phyloP scores from a whole-genome alignment of 1,140 invertebrate genomes.

The Pseudomyrmex concolor region DNA sequence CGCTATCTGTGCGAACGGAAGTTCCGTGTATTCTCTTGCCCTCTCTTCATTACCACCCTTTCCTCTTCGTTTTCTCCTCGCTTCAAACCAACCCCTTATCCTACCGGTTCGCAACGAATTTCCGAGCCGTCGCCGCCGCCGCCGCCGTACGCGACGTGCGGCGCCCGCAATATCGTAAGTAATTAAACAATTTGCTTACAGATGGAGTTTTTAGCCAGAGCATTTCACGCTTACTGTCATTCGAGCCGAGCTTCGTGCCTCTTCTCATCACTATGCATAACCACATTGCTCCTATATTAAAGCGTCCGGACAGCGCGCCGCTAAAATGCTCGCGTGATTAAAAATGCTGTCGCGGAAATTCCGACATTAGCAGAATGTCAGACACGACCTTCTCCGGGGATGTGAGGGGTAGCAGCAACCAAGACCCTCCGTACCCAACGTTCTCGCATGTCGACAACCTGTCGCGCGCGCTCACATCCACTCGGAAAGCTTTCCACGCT shows the following conservation, averaged over 20 bases:
- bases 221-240: constrained; percentile 78
- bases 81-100: constrained; percentile 27
- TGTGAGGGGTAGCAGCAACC: background rate
- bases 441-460: constrained; percentile 74
- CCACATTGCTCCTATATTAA: constrained; percentile 84
- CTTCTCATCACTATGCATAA: constrained; percentile 82
- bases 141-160: background rate
- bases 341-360: constrained; percentile 83
- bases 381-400: constrained; percentile 45
- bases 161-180: constrained; percentile 76
- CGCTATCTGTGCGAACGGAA: background rate
- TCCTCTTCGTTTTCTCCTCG: constrained; percentile 30
- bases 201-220: constrained; percentile 84
- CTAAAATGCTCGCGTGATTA: constrained; percentile 83
- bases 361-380: constrained; percentile 75
- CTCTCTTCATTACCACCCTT: constrained; percentile 50
- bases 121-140: constrained; percentile 38
- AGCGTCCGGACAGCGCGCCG: constrained; percentile 69
- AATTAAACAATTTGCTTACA: constrained; percentile 86
- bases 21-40: background rate
- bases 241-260: constrained; percentile 14
- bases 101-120: constrained; percentile 58
- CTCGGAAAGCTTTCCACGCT: constrained; percentile 24
- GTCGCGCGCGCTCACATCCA: constrained; percentile 62
- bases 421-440: constrained; percentile 27